Conservation (phyloP, 2,888 invertebrate genomes). For the Mechanitis messenoides region DNA sequence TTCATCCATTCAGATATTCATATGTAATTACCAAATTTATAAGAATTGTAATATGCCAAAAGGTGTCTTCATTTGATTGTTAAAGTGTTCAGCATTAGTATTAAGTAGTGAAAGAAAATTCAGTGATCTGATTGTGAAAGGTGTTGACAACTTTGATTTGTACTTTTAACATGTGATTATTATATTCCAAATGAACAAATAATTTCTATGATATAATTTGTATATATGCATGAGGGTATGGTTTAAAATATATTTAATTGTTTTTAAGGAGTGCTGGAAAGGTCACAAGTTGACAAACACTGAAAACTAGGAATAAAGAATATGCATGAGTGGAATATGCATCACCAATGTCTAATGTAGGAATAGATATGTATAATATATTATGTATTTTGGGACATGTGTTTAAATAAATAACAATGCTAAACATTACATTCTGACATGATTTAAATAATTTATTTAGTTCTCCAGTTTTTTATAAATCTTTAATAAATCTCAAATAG, state of each 20-base stretch:
- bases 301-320: constrained; percentile 11
- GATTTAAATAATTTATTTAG: too few relatives aligned
- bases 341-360: constrained; percentile 14
- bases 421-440: background rate
- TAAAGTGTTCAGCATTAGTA: constrained; percentile 68
- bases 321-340: constrained; percentile 5
- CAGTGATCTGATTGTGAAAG: background rate
- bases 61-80: constrained; percentile 46
- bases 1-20: background rate
- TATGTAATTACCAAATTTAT: constrained; percentile 42
- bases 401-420: background rate
- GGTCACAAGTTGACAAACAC: constrained; percentile 10
- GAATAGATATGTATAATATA: constrained; percentile 11
- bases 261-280: constrained; percentile 8
- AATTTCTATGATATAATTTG: constrained; percentile 35
- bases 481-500: too few relatives aligned
- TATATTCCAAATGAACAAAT: constrained; percentile 63
- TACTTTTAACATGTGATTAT: constrained; percentile 3
- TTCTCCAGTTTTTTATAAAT: too few relatives aligned
- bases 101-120: constrained; percentile 55
- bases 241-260: constrained; percentile 9
- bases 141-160: background rate
- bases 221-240: constrained; percentile 39
- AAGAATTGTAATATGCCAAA: constrained; percentile 62
- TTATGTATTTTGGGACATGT: constrained; percentile 16